phyloP scores from a whole-genome alignment of 2,113 vertebrate species.

The Heterotilapia buettikoferi region DNA sequence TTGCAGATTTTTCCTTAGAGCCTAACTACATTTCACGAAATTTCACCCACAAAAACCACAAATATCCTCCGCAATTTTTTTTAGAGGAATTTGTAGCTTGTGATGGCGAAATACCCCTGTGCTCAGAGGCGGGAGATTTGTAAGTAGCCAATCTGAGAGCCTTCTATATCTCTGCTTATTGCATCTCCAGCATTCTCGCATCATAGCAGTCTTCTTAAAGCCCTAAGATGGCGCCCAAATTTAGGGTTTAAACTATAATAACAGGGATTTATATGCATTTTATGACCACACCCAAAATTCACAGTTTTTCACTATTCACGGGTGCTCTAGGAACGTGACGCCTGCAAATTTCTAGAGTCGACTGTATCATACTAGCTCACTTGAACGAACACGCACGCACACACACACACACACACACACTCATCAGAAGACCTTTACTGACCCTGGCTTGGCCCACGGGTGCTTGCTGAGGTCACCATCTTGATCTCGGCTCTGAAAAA shows the following conservation, averaged over 20 bases:
- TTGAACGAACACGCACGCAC: background rate
- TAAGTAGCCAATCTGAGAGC: background rate
- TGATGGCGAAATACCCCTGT: background rate
- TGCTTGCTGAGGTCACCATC: conserved; percentile 78
- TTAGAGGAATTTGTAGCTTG: background rate
- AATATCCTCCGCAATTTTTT: fast-evolving
- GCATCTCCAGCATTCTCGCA: background rate
- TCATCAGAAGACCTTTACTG: conserved; percentile 55
- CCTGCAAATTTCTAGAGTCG: background rate
- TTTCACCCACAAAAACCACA: background rate
- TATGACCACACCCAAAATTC: background rate
- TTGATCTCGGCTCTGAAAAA: conserved; percentile 73
- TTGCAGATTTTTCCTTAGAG: background rate
- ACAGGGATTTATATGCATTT: background rate
- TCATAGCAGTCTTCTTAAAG: background rate
- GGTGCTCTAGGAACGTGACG: background rate
- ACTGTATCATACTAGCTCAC: background rate
- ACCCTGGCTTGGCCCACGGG: conserved; percentile 88
- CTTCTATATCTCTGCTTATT: background rate
- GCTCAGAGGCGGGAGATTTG: background rate
- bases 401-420: background rate
- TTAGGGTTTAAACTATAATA: background rate
- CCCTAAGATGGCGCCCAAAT: background rate
- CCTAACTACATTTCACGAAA: fast-evolving
- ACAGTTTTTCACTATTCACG: background rate